Conservation (phyloP, 2,113 vertebrate species). For the Vulpes lagopus region DNA sequence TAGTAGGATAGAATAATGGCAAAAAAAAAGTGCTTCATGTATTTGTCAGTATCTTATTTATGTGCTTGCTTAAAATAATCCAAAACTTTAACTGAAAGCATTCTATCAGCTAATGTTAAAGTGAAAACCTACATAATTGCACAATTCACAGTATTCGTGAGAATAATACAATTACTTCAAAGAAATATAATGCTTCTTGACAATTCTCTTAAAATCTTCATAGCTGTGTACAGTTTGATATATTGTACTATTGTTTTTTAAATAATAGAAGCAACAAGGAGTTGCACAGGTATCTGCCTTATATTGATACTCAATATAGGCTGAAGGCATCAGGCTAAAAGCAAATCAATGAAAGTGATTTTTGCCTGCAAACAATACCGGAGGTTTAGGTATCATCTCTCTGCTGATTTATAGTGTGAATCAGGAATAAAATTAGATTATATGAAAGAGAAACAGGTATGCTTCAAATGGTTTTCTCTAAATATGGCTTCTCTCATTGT, state of each 20-base stretch:
- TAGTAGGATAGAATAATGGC: not conserved
- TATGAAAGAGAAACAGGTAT: not conserved
- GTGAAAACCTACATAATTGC: not conserved
- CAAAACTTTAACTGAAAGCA: not conserved
- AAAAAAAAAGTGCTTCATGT: not conserved
- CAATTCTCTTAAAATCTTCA: not conserved
- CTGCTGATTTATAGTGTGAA: constrained; percentile 53
- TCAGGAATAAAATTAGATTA: constrained; percentile 50
- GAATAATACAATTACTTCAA: not conserved
- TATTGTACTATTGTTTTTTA: constrained; percentile 6
- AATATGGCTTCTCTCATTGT: not conserved
- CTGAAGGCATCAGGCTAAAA: constrained; percentile 17
- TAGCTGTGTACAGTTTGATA: not conserved
- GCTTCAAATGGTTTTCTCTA: not conserved
- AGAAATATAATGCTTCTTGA: not conserved
- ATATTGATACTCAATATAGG: not conserved
- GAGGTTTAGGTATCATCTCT: not conserved
- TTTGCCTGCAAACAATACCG: constrained; percentile 36
- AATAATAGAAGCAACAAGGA: not conserved
- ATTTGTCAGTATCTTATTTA: not conserved
- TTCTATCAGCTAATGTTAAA: not conserved
- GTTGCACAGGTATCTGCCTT: not conserved
- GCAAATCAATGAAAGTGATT: constrained; percentile 58
- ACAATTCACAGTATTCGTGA: not conserved
- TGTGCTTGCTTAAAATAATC: constrained; percentile 6